These are phyloP conservation scores for Ecdyonurus torrentis DNA, from an alignment of 2,888 invertebrate species.

Conservation along the genomic window DNA sequence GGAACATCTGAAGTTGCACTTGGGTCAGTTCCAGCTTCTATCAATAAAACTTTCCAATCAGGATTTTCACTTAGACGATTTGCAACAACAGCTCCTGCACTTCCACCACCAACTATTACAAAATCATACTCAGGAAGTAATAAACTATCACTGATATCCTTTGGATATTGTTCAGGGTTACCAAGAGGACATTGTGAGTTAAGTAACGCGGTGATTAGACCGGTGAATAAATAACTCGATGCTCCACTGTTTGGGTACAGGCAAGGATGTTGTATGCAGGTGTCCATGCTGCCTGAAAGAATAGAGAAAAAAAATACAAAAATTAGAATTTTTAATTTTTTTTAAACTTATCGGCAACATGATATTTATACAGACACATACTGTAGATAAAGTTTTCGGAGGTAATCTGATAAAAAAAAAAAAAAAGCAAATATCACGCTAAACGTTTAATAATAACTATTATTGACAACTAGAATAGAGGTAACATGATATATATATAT, in stretches of 20 bases:
- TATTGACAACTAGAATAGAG: too few relatives aligned
- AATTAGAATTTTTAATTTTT: too few relatives aligned
- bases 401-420: too few relatives aligned
- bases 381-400: too few relatives aligned
- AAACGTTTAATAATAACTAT: too few relatives aligned
- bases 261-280: conserved; percentile 12
- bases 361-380: too few relatives aligned
- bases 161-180: conserved; percentile 37
- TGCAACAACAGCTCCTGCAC: conserved; percentile 35
- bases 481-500: too few relatives aligned
- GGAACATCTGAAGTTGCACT: conserved; percentile 29
- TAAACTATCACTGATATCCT: conserved; percentile 26
- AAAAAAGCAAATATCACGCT: too few relatives aligned
- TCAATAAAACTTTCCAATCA: conserved; percentile 30
- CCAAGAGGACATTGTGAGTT: conserved; percentile 41
- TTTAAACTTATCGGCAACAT: too few relatives aligned
- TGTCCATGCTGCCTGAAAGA: background rate
- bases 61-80: conserved; percentile 28
- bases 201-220: conserved; percentile 39
- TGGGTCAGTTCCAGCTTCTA: conserved; percentile 36
- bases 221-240: conserved; percentile 33
- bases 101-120: conserved; percentile 26
- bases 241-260: conserved; percentile 20
- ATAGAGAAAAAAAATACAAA: too few relatives aligned
- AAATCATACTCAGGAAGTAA: conserved; percentile 21